phyloP scores from a whole-genome alignment of 2,113 vertebrate species.

The Centropus bengalensis region DNA sequence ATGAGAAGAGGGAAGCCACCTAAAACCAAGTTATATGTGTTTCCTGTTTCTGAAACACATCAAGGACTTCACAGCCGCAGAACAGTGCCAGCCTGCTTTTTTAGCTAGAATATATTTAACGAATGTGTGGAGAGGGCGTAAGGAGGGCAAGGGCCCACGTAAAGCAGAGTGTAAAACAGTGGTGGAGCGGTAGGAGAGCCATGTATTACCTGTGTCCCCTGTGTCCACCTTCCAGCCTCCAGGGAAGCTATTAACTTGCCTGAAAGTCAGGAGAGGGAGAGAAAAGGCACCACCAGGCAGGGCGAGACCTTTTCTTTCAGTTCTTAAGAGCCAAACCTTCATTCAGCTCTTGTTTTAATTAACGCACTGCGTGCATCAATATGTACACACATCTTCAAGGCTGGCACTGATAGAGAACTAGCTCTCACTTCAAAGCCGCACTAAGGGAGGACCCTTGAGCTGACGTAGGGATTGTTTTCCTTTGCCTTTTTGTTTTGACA shows the following conservation, averaged over 20 bases:
- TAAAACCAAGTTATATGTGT: slow-evolving; percentile 35
- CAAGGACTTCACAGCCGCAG: slow-evolving; percentile 34
- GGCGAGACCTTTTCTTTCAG: background rate
- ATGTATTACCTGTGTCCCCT: background rate
- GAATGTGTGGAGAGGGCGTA: background rate
- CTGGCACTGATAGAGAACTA: background rate
- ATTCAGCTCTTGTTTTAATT: background rate
- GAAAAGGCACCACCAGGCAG: background rate
- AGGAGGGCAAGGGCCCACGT: background rate
- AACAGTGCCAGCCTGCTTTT: slow-evolving; percentile 27
- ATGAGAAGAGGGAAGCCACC: background rate
- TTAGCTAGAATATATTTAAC: slow-evolving; percentile 36
- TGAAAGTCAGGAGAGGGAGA: background rate
- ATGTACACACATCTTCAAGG: background rate
- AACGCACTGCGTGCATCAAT: background rate
- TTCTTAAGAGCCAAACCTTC: background rate
- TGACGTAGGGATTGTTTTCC: background rate
- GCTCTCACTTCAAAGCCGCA: background rate
- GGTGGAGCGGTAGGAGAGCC: background rate
- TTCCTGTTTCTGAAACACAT: slow-evolving; percentile 44
- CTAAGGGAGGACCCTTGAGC: background rate
- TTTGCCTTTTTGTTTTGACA: slow-evolving; percentile 17
- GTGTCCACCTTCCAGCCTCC: slow-evolving; percentile 33
- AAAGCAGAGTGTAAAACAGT: background rate
- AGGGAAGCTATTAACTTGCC: background rate